Evolutionary conservation across 2,113 vertebrate genomes (phyloP), one percentile per base, ranked within the genome.

Genomic region (Hippoglossus stenolepis): DNA sequence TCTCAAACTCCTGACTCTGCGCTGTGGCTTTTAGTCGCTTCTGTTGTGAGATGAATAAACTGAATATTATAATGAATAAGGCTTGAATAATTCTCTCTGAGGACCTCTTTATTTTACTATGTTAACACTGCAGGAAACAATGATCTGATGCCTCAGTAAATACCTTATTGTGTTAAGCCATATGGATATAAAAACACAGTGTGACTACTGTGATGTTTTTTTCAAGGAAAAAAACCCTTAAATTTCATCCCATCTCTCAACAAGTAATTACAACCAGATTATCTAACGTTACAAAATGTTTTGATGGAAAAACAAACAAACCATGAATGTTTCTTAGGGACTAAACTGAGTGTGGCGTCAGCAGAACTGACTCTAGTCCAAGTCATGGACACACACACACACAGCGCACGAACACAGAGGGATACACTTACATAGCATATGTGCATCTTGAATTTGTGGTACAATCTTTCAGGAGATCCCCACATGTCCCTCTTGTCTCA

Each of bases 401-500:
- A 64, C 14, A 5, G 45, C 15, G 26, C 17, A 78, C 49, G 70
- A 23, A 71, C n/a, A 74, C 21, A 54, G 21, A 62, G 40, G 14
- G 51, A 49, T 59, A 65, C 17, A 47, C 40, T 70, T 51, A 73
- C 67, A 73, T n/a, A 70, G 57, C 28, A 47, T 23, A 59, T 1
- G 18, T 43, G 57, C 24, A 59, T 63, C 66, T 64, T 76, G 51
- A 74, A 67, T 71, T 58, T 53, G 75, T 65, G 75, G 31, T 58
- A 24, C 51, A 66, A 53, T 72, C 58, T 77, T 77, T 82, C 59
- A 45, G 11, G 35, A 68, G 53, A 79, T 59, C 63, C 57, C 24
- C 54, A 10, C 61, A 8, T 64, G 60, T 69, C 23, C 49, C 63
- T 77, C 47, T 65, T 61, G 76, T 78, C 72, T 73, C 75, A 57